Evolutionary conservation across 2,113 vertebrate species (phyloP).

Genomic region (Gambusia affinis): DNA sequence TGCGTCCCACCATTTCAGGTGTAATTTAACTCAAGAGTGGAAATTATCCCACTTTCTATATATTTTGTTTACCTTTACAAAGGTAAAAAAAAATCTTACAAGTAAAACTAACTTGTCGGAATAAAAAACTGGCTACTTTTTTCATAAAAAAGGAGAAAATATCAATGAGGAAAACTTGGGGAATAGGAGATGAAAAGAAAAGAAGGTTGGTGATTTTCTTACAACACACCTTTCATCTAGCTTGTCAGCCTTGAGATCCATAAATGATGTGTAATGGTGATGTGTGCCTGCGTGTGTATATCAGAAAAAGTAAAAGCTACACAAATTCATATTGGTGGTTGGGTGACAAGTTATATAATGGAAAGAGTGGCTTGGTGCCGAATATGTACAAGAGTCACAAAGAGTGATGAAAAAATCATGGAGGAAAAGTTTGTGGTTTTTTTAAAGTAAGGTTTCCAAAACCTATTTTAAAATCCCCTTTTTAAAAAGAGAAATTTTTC

Average conservation of each 20-base stretch:
- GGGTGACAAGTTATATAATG: neutral
- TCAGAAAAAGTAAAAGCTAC: conserved; percentile 24
- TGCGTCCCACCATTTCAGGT: neutral
- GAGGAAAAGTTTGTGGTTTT: conserved; percentile 7
- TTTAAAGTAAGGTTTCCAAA: conserved; percentile 17
- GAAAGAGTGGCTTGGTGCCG: conserved; percentile 14
- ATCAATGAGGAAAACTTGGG: neutral
- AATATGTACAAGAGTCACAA: conserved; percentile 7
- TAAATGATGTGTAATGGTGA: neutral
- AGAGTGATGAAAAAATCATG: conserved; percentile 1
- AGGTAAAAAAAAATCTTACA: conserved; percentile 4
- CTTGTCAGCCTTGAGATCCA: conserved; percentile 29
- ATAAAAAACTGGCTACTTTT: neutral
- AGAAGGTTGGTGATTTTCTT: conserved; percentile 23
- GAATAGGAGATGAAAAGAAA: conserved; percentile 9
- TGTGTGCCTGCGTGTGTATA: neutral
- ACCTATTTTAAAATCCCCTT: neutral
- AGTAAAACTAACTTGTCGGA: conserved; percentile 10
- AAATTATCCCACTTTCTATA: conserved; percentile 6
- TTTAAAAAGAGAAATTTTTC: too few relatives aligned
- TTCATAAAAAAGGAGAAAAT: neutral
- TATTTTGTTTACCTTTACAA: too few relatives aligned
- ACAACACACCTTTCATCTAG: conserved; percentile 14
- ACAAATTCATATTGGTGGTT: conserved; percentile 19
- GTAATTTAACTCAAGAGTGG: conserved; percentile 16